Evolutionary conservation across 2,797 vertebrate species (phyloP).

Genomic region (Labeo calbasu): DNA sequence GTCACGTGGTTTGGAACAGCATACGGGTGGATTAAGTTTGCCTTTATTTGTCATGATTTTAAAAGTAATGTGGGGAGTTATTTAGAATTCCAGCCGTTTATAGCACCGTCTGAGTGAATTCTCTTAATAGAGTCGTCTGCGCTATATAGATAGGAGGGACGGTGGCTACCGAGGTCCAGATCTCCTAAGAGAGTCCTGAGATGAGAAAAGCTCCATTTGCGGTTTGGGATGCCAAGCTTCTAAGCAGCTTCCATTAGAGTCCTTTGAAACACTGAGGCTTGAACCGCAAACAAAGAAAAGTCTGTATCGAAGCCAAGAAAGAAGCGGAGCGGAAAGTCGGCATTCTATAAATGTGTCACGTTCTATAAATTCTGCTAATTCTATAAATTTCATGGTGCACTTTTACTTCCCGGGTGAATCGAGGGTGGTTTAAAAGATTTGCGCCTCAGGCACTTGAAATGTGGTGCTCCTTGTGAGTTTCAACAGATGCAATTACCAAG

Average conservation of each 20-base stretch:
- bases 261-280: conserved; percentile 35
- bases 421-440: conserved; percentile 5
- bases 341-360: conserved; percentile 32
- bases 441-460: conserved; percentile 26
- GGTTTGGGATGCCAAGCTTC: conserved; percentile 32
- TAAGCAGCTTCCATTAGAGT: conserved; percentile 44
- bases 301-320: conserved; percentile 12
- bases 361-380: conserved; percentile 34
- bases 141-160: conserved; percentile 34
- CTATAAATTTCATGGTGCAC: conserved; percentile 7
- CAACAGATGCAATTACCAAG: conserved; percentile 19
- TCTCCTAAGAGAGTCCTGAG: conserved; percentile 1
- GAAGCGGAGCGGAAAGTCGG: background rate
- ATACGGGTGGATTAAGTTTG: background rate
- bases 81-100: background rate
- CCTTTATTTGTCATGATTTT: background rate
- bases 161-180: conserved; percentile 21
- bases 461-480: conserved; percentile 15
- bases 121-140: conserved; percentile 33
- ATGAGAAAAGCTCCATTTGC: conserved; percentile 40
- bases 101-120: background rate
- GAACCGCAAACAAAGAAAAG: conserved; percentile 39
- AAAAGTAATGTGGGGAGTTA: background rate
- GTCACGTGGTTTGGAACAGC: background rate
- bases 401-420: background rate